Evolutionary conservation across 2,888 invertebrate genomes (phyloP).

Genomic region (Rhabditophanes sp.): DNA sequence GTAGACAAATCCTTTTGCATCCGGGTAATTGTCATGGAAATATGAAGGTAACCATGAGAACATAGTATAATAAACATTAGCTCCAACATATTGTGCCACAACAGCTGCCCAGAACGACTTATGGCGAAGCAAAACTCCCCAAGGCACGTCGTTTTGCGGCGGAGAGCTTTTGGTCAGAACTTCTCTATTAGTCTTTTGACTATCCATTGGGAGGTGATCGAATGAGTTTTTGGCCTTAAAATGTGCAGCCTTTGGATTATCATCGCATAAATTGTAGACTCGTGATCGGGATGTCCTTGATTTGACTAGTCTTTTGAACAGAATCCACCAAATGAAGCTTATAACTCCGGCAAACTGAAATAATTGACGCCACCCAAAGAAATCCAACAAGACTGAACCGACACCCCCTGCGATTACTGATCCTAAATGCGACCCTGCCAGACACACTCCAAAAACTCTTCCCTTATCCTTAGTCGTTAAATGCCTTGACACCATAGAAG

Average conservation of each 20-base stretch:
- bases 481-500: slow-evolving; percentile 56
- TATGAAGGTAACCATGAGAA: slow-evolving; percentile 61
- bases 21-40: slow-evolving; percentile 58
- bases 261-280: no score
- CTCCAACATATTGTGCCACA: slow-evolving; percentile 58
- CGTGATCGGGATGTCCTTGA: no score
- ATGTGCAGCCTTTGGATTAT: no score
- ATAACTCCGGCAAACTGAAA: slow-evolving; percentile 53
- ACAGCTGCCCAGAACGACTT: slow-evolving; percentile 53
- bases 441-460: slow-evolving; percentile 56
- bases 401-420: slow-evolving; percentile 56
- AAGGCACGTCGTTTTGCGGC: neutral
- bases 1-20: slow-evolving; percentile 58
- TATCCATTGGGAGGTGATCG: slow-evolving; percentile 1
- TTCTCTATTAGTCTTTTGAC: no score
- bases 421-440: slow-evolving; percentile 52
- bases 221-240: slow-evolving; percentile 5
- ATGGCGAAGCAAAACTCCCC: no score
- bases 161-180: neutral
- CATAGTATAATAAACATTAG: slow-evolving; percentile 59
- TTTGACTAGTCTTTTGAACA: slow-evolving; percentile 15
- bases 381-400: slow-evolving; percentile 56
- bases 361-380: slow-evolving; percentile 55
- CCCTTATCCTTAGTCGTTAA: slow-evolving; percentile 55
- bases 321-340: slow-evolving; percentile 19